Base-by-base conservation (phyloP, 2,888 invertebrate genomes). In the Alcis repandata region DNA sequence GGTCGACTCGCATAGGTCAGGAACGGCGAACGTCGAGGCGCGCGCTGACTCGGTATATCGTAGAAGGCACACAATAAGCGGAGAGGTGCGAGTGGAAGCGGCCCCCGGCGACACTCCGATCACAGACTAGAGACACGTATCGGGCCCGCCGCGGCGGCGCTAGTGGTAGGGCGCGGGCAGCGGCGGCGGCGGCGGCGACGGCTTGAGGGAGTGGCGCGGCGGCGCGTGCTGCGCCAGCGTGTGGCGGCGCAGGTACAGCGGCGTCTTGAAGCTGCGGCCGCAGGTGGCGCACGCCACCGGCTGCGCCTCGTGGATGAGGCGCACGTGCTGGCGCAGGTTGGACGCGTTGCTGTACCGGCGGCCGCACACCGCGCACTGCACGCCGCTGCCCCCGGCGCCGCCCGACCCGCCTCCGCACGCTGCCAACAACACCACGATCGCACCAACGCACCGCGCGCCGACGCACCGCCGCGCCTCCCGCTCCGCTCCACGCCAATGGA, bases 271-370 rank as follows among this genome's bases (percentile, higher is more conserved):
- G 87, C 95, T 94, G 89, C 96, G 96, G 76, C 95, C 95, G 92
- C 96, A 96, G 70, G 95, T 94, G 83, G 93, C 94, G 92, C 96
- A 96, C 83, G 94, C 94, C 75, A 95, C 95, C 92, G 96, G 96
- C 86, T 95, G 94, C 80, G 95, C 95, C 88, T 95, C 94, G 92
- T 96, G 96, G 87, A 96, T 95, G 82, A 96, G 96, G 80, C 95
- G 95, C 88, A 96, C 95, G 93, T 96, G 96, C 91, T 96, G 96
- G 80, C 95, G 95, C 84, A 96, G 94, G 94, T 96, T 96, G 92
- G 95, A 95, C 84, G 95, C 94, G 88, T 95, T 95, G 87, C 95
- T 95, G 94, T 96, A 96, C 89, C 95, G 95, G 79, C 95, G 94
- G 78, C 95, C 95, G 93, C 95, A 95, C 91, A 95, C 94, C 83